Base-by-base conservation (phyloP, 1,140 invertebrate species). In the Spodoptera litura region DNA sequence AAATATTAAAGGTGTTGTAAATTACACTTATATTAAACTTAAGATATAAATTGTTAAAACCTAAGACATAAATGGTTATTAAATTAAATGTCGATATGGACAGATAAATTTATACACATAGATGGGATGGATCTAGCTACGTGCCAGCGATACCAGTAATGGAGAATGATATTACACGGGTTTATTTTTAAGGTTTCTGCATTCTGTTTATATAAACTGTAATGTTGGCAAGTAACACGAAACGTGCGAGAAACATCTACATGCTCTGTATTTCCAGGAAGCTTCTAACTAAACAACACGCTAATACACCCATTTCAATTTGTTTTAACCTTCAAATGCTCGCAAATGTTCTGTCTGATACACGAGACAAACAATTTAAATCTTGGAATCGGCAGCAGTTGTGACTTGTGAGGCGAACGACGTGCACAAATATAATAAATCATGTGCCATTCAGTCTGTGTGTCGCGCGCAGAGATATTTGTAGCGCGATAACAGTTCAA, bases 351-450 rank as follows among this genome's bases (percentile, higher is more conserved):
- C 81, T 76, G 89, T 89, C 89, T 90, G 86, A 84, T 79, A 74
- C 72, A 78, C 82, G 85, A 89, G 86, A 89, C 87, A 78, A 77
- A 85, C 85, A 87, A 87, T 87, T 87, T 89, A 84, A 87, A 88
- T 87, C 80, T 87, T 86, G 86, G 78, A 82, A 82, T 78, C 80
- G 83, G 64, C 66, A 77, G 74, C 78, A 25, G 58, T 79, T 44
- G 38, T 73, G 79, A 31, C 31, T 84, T 83, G 79, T 73, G 79
- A 70, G 84, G 62, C 74, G 76, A 73, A 78, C 66, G 83, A 75
- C 81, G 82, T 84, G 83, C 81, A 85, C 86, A 89, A 89, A 90
- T 88, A 88, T 86, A 83, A 89, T 92, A 91, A 91, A 91, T 92
- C 88, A 90, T 85, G 84, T 81, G 77, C 71, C 81, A 73, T 85